These are phyloP conservation scores for Hemibagrus guttatus DNA, from an alignment of 2,797 vertebrate species.

Conservation along the genomic window DNA sequence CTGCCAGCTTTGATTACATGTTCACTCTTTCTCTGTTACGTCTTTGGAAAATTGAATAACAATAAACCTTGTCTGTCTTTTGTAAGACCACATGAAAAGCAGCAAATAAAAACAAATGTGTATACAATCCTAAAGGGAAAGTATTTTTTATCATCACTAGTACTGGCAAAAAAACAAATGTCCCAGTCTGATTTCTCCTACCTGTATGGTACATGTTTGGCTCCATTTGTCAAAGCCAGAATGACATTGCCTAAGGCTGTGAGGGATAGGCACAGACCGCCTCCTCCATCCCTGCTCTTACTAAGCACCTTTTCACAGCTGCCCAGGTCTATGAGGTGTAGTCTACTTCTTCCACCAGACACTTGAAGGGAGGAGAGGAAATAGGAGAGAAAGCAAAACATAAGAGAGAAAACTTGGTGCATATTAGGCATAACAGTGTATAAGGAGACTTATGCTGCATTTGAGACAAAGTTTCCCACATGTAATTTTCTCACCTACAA, in stretches of 20 bases:
- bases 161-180: neutral
- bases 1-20: constrained; percentile 29
- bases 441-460: neutral
- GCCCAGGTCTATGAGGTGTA: constrained; percentile 96
- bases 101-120: neutral
- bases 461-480: neutral
- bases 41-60: constrained; percentile 29
- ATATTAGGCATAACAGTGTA: neutral
- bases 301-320: constrained; percentile 91
- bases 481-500: neutral
- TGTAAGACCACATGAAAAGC: neutral
- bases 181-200: constrained; percentile 59
- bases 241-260: constrained; percentile 95
- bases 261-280: constrained; percentile 88
- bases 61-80: neutral
- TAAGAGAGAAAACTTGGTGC: neutral
- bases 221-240: constrained; percentile 93
- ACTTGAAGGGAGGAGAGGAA: constrained; percentile 71
- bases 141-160: neutral
- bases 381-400: neutral
- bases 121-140: neutral
- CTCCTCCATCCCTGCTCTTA: constrained; percentile 88
- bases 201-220: constrained; percentile 97
- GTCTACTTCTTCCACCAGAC: constrained; percentile 95
- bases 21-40: constrained; percentile 24